Evolutionary conservation across 1,140 invertebrate species (phyloP).

Genomic region (Sycobia sp.): DNA sequence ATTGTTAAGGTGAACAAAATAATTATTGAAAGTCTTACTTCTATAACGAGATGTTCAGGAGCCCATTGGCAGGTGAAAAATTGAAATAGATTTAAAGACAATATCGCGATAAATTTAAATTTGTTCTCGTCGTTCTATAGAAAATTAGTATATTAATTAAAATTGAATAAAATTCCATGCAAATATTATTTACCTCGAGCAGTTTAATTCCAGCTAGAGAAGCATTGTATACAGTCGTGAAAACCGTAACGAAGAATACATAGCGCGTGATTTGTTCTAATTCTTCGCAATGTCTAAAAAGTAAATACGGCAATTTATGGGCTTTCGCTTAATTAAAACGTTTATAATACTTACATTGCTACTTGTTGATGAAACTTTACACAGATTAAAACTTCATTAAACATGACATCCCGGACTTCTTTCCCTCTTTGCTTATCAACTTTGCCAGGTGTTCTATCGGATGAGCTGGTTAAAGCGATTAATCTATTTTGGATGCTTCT

Average conservation of each 20-base stretch:
- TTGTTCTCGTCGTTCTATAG: background rate
- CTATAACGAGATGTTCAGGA: constrained; percentile 1
- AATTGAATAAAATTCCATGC: background rate
- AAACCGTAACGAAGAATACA: background rate
- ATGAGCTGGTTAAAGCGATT: background rate
- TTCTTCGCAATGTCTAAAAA: no score
- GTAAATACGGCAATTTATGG: no score
- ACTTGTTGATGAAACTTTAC: constrained; percentile 13
- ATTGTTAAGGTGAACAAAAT: no score
- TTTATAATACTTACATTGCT: background rate
- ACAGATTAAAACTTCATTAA: background rate
- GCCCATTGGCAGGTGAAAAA: constrained; percentile 19
- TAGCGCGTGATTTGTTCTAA: background rate
- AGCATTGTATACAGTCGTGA: background rate
- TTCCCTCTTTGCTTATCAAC: background rate
- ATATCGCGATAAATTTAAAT: background rate
- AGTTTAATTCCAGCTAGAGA: constrained; percentile 5
- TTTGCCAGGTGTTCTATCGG: background rate
- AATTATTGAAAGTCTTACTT: background rate
- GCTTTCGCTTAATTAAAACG: no score
- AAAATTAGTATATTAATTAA: background rate
- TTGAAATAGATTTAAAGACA: constrained; percentile 1
- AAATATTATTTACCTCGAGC: background rate
- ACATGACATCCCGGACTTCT: background rate
- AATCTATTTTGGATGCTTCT: background rate